phyloP scores from a whole-genome alignment of 2,113 vertebrate species.

The Camelus dromedarius region DNA sequence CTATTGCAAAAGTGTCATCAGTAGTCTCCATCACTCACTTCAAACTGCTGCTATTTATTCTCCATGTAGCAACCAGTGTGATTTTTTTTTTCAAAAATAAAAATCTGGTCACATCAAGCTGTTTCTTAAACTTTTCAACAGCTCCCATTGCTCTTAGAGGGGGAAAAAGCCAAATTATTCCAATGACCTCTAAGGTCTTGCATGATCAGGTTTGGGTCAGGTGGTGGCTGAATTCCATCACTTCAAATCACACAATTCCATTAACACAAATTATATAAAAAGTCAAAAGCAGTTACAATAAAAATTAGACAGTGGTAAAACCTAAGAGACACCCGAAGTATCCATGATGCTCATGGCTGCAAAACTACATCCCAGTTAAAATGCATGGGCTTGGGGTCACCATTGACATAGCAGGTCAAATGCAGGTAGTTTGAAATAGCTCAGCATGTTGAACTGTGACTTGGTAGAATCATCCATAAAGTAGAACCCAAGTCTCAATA shows the following conservation, averaged over 20 bases:
- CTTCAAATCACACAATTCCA: not conserved
- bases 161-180: not conserved
- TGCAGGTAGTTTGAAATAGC: not conserved
- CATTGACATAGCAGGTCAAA: not conserved
- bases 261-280: not conserved
- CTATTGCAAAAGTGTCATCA: not conserved
- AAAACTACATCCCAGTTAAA: slow-evolving; percentile 6
- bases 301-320: not conserved
- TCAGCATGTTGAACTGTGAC: not conserved
- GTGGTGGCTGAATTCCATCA: not conserved
- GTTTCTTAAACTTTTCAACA: not conserved
- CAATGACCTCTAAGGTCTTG: not conserved
- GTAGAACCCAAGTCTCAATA: not conserved
- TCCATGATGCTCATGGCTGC: not conserved
- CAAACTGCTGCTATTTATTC: not conserved
- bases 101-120: not conserved
- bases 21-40: not conserved
- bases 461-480: slow-evolving; percentile 2
- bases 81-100: not conserved
- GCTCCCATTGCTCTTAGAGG: not conserved
- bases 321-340: not conserved
- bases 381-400: not conserved
- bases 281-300: not conserved
- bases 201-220: not conserved
- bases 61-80: not conserved